Evolutionary conservation across 2,888 invertebrate species (phyloP), one percentile per base, ranked within the genome.

Genomic region (Chelonus formosanus): DNA sequence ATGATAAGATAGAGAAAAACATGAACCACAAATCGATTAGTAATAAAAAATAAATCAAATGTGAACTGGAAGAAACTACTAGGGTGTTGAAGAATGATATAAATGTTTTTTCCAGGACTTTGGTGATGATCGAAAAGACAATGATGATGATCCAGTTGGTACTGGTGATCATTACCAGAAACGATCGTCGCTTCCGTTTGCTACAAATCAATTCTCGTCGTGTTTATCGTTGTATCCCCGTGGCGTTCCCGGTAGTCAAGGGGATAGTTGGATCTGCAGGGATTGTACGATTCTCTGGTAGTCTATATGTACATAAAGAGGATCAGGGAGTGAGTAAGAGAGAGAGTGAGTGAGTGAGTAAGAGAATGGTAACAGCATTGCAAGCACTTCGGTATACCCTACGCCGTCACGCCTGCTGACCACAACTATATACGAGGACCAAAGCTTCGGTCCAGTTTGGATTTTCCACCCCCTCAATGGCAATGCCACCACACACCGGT

Each of bases 171-270:
- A 80, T 81, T 80, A 79, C 77, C 74, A 78, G 81, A 77, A 81
- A 80, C 80, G 81, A 81, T 80, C 81, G 77, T 75, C 75, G 76
- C 78, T 80, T 82, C 82, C 82, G 81, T 78, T 80, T 77, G 80
- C 81, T 81, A 82, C 82, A 82, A 82, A 82, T 82, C 82, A 82
- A 82, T 82, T 81, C 35, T 76, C 75, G 76, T 75, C 73, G 77
- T 76, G 78, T 82, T 81, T 82, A 82, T 81, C 79, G 81, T 78
- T 70, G 81, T 76, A 75, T 76, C 78, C 78, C 78, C 74, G 75
- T 71, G 75, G 80, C 74, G 78, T 72, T 74, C 73, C 73, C 75
- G 77, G 74, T 75, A 76, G 76, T 75, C 75, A 72, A 74, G 69
- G 69, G 76, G 73, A 71, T 70, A 69, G 36, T 45, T 60, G 63